Percentiles rank a stretch among this genome's conserved stretches.
phyloP scores from a whole-genome alignment of 2,113 vertebrate genomes.

The Bambusicola thoracicus region DNA sequence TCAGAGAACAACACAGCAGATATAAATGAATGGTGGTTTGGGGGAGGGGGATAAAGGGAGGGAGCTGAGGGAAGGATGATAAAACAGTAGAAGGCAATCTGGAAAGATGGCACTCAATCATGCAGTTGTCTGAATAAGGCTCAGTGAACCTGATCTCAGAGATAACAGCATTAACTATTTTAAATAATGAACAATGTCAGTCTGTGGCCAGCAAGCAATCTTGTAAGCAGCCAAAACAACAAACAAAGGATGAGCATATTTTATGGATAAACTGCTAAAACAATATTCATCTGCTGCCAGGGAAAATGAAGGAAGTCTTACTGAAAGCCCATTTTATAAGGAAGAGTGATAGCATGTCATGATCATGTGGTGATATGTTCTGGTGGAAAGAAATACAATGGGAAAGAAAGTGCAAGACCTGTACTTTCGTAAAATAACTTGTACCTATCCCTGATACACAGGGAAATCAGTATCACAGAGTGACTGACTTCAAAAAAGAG shows the following conservation, averaged over 20 bases:
- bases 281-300: not conserved
- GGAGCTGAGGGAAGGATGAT: accelerated
- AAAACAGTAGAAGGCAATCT: not conserved
- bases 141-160: not conserved
- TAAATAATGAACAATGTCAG: not conserved
- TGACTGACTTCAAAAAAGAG: not conserved
- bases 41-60: too few species aligned
- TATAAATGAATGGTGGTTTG: not conserved
- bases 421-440: not conserved
- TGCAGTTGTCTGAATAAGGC: not conserved
- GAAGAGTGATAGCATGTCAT: not conserved
- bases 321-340: not conserved
- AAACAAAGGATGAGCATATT: not conserved
- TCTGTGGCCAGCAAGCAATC: not conserved
- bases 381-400: not conserved
- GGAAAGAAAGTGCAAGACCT: not conserved
- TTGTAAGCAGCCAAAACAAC: not conserved
- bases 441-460: not conserved
- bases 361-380: not conserved
- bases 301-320: not conserved
- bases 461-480: not conserved
- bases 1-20: not conserved
- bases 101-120: not conserved
- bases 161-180: not conserved
- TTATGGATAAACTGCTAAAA: not conserved